Evolutionary conservation across 2,888 invertebrate genomes (phyloP).

Genomic region (Argyresthia goedartella): DNA sequence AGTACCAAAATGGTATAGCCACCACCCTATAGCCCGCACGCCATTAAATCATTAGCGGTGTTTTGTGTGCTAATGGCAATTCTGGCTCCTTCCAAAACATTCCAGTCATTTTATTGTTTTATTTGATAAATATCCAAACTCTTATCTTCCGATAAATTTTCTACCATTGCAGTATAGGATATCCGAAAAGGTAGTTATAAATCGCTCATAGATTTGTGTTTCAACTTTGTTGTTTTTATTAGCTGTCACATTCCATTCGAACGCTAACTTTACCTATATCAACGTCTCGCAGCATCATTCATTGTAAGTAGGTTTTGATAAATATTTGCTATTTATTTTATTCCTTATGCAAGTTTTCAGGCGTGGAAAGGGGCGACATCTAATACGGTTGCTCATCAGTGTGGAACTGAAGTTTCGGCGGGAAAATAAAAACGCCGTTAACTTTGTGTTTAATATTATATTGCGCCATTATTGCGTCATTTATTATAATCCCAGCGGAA

Average conservation of each 20-base stretch:
- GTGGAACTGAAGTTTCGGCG: slow-evolving; percentile 36
- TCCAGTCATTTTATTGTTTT: too few relatives aligned
- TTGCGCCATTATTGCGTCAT: slow-evolving; percentile 69
- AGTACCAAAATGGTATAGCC: too few relatives aligned
- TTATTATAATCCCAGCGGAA: slow-evolving; percentile 65
- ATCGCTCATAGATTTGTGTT: too few relatives aligned
- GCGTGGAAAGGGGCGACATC: slow-evolving; percentile 38
- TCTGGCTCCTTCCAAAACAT: too few relatives aligned
- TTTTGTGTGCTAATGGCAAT: slow-evolving; percentile 16
- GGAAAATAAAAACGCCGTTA: slow-evolving; percentile 68
- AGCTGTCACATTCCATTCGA: too few relatives aligned
- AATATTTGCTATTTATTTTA: slow-evolving; percentile 60
- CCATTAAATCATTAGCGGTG: slow-evolving; percentile 59
- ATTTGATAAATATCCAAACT: too few relatives aligned
- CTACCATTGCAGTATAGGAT: too few relatives aligned
- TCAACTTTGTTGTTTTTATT: too few relatives aligned
- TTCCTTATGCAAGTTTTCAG: slow-evolving; percentile 52
- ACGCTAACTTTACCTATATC: too few relatives aligned
- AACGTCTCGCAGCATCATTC: too few relatives aligned
- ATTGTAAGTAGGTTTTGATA: slow-evolving; percentile 33
- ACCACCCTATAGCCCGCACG: slow-evolving; percentile 24
- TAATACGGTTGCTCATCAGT: background rate
- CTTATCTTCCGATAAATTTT: too few relatives aligned
- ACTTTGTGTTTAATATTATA: slow-evolving; percentile 70
- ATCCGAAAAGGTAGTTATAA: too few relatives aligned